Evolutionary conservation across 2,797 vertebrate species (phyloP), one percentile per base, ranked within the genome.

Genomic region (Ctenopoma multispine): DNA sequence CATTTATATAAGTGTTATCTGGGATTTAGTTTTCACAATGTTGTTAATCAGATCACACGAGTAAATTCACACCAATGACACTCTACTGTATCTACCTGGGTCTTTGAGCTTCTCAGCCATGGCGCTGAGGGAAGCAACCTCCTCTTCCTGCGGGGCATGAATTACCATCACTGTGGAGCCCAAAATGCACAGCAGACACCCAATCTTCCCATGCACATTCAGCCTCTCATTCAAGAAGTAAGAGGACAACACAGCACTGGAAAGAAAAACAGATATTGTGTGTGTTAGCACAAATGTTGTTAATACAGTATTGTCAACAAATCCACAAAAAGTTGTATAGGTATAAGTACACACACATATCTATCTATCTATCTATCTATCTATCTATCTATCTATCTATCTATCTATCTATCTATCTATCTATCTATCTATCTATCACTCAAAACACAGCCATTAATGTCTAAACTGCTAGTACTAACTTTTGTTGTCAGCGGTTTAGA

Each of bases 141-240:
- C 94, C 70, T 96, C 94, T 61, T 95, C 95, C 69, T 96, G 93
- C 0, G 96, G 96, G 3, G 95, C 96, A 18, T 96, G 96, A 70
- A 96, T 92, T 57, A 97, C 96, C 95, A 97, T 96, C 64, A 96
- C 95, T 0, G 94, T 95, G 70, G 96, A 96, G 66, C 96, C 95
- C 85, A 96, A 55, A 63, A 97, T 72, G 73, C 95, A 96, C 65
- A 97, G 88, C 73, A 96, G 57, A 58, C 96, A 97, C 62, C 96
- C 95, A 3, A 94, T 91, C 84, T 96, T 96, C 56, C 95, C 95
- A 0, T 96, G 94, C 49, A 95, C 72, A 27, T 96, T 97, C 70
- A 97, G 77, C 63, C 92, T 88, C 79, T 97, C 95, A 12, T 96
- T 96, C 61, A 97, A 91, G 80, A 96, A 96, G 63, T 94, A 94